Percentiles rank a stretch among this genome's conserved stretches.
Evolutionary conservation across 2,797 vertebrate genomes (phyloP).

Genomic region (Chrosomus eos): DNA sequence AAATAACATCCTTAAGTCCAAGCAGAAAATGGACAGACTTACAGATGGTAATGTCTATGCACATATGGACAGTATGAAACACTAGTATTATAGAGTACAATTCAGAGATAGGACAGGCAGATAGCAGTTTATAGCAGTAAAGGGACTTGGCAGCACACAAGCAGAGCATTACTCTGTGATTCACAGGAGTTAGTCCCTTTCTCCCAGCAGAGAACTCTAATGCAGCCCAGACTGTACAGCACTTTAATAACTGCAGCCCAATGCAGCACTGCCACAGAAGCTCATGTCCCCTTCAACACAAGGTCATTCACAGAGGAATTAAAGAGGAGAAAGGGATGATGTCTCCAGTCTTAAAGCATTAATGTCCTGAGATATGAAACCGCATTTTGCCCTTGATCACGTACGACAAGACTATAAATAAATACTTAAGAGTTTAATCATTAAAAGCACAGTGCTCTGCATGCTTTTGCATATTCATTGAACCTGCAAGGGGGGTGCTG

Average conservation of each 20-base stretch:
- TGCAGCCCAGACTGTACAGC: conserved; percentile 34
- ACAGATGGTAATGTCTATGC: conserved; percentile 39
- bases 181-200: conserved; percentile 30
- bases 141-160: conserved; percentile 56
- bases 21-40: neutral
- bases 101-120: conserved; percentile 40
- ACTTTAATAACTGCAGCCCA: conserved; percentile 48
- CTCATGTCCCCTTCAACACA: conserved; percentile 39
- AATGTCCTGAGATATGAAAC: conserved; percentile 12
- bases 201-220: conserved; percentile 32
- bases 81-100: conserved; percentile 41
- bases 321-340: neutral
- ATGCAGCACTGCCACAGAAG: conserved; percentile 30
- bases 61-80: conserved; percentile 48
- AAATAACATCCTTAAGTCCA: neutral
- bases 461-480: neutral
- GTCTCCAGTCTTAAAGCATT: neutral
- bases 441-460: conserved; percentile 9
- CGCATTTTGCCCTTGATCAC: conserved; percentile 9
- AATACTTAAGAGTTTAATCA: conserved; percentile 26
- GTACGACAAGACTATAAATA: conserved; percentile 23
- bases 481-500: neutral
- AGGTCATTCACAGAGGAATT: conserved; percentile 39
- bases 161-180: conserved; percentile 48
- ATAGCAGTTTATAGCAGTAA: conserved; percentile 52